These are phyloP conservation scores for Delphinus delphis DNA, from an alignment of 2,113 vertebrate species.

Conservation along the genomic window DNA sequence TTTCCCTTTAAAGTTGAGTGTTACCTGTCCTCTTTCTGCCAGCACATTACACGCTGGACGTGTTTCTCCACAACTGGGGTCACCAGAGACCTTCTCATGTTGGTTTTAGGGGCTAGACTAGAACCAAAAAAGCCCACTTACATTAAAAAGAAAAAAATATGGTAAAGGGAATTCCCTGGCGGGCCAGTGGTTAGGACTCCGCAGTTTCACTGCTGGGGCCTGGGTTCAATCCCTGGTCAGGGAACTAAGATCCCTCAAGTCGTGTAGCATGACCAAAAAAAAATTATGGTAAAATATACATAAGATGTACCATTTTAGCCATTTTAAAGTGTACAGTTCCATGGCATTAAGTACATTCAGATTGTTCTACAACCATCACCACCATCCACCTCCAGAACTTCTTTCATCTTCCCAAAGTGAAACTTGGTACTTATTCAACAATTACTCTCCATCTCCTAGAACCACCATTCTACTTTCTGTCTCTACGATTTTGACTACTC, in stretches of 20 bases:
- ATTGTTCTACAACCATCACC: background rate
- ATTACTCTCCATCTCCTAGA: background rate
- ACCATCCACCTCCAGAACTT: no score
- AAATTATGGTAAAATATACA: background rate
- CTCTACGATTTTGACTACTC: background rate
- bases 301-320: background rate
- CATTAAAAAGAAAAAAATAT: background rate
- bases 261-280: no score
- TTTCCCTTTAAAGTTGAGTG: background rate
- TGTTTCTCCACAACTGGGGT: background rate
- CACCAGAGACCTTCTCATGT: background rate
- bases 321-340: background rate
- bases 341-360: background rate
- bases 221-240: no score
- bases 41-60: background rate
- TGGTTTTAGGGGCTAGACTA: background rate
- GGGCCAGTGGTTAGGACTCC: no score
- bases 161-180: no score
- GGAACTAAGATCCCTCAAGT: no score
- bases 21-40: background rate
- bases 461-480: background rate
- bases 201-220: no score
- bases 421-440: background rate
- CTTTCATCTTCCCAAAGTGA: background rate
- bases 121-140: background rate